phyloP scores from a whole-genome alignment of 2,888 invertebrate genomes.

The Adineta ricciae region DNA sequence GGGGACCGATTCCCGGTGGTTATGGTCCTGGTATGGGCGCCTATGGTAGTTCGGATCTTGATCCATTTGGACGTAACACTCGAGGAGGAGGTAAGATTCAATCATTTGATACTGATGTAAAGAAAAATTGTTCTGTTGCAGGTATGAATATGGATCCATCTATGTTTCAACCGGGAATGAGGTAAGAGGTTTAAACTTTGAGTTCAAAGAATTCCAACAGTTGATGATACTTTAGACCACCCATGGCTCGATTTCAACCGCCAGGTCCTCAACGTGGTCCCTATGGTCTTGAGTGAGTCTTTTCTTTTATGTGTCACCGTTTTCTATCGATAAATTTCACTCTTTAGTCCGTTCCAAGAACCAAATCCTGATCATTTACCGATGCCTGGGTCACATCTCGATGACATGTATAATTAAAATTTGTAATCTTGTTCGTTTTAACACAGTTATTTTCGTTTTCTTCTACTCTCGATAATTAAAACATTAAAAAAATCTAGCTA shows the following conservation, averaged over 20 bases:
- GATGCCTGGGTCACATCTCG: background rate
- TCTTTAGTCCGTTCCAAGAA: conserved; percentile 2
- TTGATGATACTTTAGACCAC: background rate
- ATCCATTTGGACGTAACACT: conserved; percentile 15
- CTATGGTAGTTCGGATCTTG: conserved; percentile 7
- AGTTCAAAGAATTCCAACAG: background rate
- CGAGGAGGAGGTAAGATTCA: background rate
- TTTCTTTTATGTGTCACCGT: background rate
- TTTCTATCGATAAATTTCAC: background rate
- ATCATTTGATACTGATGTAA: background rate
- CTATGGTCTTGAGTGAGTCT: background rate
- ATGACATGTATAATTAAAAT: conserved; percentile 16
- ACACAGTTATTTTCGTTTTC: background rate
- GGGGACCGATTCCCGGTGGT: background rate
- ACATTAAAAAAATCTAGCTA: background rate
- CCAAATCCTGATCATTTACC: conserved; percentile 17
- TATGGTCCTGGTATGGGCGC: background rate
- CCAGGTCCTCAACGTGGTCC: background rate
- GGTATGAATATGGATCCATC: conserved; percentile 16
- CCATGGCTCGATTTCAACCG: background rate
- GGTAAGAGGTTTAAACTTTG: background rate
- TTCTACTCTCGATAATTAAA: background rate
- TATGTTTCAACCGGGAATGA: background rate
- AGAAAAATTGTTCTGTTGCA: background rate
- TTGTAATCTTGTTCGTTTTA: background rate